Base-by-base conservation (phyloP, 2,888 invertebrate species). In the Cordylochernes scorpioides region DNA sequence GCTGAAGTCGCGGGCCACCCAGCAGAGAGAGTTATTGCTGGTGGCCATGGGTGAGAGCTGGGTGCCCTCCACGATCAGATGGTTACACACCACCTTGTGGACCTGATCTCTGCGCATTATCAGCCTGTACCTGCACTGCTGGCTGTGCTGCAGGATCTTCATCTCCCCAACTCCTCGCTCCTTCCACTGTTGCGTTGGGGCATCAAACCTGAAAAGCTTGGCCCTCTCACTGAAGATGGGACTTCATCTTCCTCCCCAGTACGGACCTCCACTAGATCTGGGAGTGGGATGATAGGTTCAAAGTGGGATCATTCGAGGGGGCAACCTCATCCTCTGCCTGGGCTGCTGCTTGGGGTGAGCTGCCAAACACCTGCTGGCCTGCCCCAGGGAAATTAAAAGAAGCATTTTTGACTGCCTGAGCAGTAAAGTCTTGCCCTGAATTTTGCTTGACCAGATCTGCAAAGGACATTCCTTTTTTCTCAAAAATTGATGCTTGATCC, bases 101-200 rank as follows among this genome's bases (percentile, higher is more conserved):
- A 49, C 38, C 54, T 78, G 77, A 41, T 88, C 86, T 7, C 88
- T 65, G 15, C 88, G 64, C 86, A 91, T 86, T 9, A 94, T 58
- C 18, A 88, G 62, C 35, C 84, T 51, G 12, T 46, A 41, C 22
- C 46, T 48, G 5, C 48, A 46, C 12, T 44, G 49, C 3, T 42
- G 35, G 16, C 39, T 40, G 40, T 59, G 47, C 32, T 46, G 39
- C 15, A 62, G 47, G 5, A 59, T 48, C 39, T 60, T 61, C 14
- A 63, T 38, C 24, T 57, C 54, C 3, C 62, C 62, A 15, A 55
- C 34, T 3, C 58, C 58, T 6, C 57, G 43, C 39, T 58, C 58
- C 41, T 55, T 57, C 57, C 57, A 58, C 36, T 58, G 55, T 5
- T 44, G 44, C 7, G 43, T 43, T 1, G 61, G 62, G 19, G 53